Conservation (phyloP, 2,888 invertebrate species). For the Ormyrus rosae region DNA sequence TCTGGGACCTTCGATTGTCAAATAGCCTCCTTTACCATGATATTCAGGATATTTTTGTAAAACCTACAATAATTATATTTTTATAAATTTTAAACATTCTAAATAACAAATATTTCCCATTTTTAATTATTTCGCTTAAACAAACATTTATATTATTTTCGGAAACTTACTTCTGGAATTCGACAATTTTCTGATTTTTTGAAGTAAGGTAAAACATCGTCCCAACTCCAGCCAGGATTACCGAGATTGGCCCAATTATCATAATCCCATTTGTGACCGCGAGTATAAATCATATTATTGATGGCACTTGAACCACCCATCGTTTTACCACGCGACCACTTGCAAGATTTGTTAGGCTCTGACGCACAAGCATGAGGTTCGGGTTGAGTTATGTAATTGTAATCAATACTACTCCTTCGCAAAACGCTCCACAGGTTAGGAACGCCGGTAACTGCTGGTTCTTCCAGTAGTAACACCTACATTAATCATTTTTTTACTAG, state of each 20-base stretch:
- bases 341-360: not conserved
- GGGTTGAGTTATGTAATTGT: not conserved
- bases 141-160: too few species aligned
- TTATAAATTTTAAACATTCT: too few species aligned
- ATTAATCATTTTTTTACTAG: not conserved
- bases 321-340: conserved; percentile 29
- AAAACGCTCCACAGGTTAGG: not conserved
- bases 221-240: conserved; percentile 4
- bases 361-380: not conserved
- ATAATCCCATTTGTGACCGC: not conserved
- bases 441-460: conserved; percentile 37
- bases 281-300: not conserved
- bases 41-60: too few species aligned
- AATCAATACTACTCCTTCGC: not conserved
- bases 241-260: conserved; percentile 46
- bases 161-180: too few species aligned
- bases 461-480: conserved; percentile 33
- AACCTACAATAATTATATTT: too few species aligned
- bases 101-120: too few species aligned
- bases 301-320: conserved; percentile 6
- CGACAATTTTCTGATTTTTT: not conserved
- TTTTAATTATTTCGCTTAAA: too few species aligned
- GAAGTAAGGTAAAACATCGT: conserved; percentile 18
- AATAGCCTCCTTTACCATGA: too few species aligned
- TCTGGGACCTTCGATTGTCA: too few species aligned